Evolutionary conservation across 2,888 invertebrate species (phyloP).

Genomic region (Drosophila hawaiiensis): DNA sequence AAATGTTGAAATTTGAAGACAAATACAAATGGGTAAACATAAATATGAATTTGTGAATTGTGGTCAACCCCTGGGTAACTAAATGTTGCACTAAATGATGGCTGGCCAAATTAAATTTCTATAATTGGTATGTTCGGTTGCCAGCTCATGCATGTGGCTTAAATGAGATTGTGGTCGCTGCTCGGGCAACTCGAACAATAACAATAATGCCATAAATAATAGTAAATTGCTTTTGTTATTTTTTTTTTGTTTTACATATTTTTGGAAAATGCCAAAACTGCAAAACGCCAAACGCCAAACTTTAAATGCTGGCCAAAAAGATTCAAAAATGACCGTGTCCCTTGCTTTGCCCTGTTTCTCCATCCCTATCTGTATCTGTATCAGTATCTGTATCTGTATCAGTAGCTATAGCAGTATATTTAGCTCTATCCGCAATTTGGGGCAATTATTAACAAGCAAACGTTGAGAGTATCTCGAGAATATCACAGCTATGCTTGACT

Average conservation of each 20-base stretch:
- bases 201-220: slow-evolving; percentile 30
- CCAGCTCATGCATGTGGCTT: slow-evolving; percentile 16
- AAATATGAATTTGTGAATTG: slow-evolving; percentile 14
- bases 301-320: slow-evolving; percentile 1
- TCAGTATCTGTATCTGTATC: not conserved
- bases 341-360: not conserved
- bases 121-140: slow-evolving; percentile 27
- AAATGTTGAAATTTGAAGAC: not conserved
- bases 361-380: not conserved
- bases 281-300: not conserved
- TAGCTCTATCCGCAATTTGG: slow-evolving; percentile 4
- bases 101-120: slow-evolving; percentile 34
- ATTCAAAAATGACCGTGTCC: slow-evolving; percentile 1
- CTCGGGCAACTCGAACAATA: slow-evolving; percentile 9
- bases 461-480: slow-evolving; percentile 17
- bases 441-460: not conserved
- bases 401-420: not conserved
- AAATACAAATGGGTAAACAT: slow-evolving; percentile 35
- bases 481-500: not conserved
- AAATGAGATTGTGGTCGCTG: slow-evolving; percentile 32
- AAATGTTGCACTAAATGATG: slow-evolving; percentile 25
- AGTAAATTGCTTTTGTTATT: slow-evolving; percentile 19
- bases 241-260: not conserved
- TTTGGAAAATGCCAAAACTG: not conserved
- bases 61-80: slow-evolving; percentile 8